Percentiles rank a stretch among this genome's conserved stretches.
Conservation (phyloP, 2,113 vertebrate species). For the Calyptommatus sinebrachiatus region DNA sequence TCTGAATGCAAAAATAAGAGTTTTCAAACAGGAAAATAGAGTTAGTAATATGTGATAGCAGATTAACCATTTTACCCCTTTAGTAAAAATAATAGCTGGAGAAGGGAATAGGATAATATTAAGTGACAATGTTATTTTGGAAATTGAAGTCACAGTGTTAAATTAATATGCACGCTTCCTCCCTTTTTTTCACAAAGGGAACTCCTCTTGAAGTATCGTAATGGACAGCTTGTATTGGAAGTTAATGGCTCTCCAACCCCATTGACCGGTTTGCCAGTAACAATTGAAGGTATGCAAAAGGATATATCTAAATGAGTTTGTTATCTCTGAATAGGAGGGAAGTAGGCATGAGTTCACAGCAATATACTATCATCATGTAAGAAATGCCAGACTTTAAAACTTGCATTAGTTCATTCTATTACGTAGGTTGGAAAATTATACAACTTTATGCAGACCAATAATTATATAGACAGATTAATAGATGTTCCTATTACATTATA, state of each 20-base stretch:
- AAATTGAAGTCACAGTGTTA: background rate
- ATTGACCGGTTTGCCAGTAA: background rate
- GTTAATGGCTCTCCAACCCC: constrained; percentile 52
- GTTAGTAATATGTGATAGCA: background rate
- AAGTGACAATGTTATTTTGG: background rate
- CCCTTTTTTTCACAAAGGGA: constrained; percentile 48
- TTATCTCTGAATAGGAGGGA: background rate
- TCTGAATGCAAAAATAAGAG: too few relatives aligned
- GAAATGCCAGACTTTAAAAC: background rate
- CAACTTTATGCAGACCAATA: background rate
- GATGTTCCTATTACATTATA: background rate
- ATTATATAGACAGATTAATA: constrained; percentile 5
- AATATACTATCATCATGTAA: background rate
- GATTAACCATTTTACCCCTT: background rate
- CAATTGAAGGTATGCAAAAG: constrained; percentile 47
- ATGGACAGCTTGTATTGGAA: constrained; percentile 9
- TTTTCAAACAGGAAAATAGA: background rate
- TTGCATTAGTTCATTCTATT: background rate
- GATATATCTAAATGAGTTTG: background rate
- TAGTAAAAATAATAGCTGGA: background rate
- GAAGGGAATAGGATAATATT: background rate
- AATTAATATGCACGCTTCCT: constrained; percentile 1
- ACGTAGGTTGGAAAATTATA: background rate
- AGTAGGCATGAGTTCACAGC: background rate
- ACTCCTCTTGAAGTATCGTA: constrained; percentile 29